Percentiles rank a stretch among this genome's conserved stretches.
Evolutionary conservation across 2,113 vertebrate genomes (phyloP).

Genomic region (Notechis scutatus): DNA sequence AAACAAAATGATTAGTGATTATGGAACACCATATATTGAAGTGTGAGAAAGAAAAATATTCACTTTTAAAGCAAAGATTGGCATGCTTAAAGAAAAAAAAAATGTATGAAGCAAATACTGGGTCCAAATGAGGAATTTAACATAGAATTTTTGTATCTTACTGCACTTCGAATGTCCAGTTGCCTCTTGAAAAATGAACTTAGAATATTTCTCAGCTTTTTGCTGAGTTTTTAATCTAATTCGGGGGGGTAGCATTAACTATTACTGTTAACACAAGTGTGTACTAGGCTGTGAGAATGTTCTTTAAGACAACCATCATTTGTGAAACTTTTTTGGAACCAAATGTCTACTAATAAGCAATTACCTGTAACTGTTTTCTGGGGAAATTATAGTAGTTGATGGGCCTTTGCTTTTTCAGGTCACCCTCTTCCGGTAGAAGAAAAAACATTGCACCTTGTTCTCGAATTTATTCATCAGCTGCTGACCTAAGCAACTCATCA

Average conservation of each 20-base stretch:
- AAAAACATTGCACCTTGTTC: neutral
- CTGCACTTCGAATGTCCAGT: neutral
- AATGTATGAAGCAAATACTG: neutral
- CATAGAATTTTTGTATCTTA: neutral
- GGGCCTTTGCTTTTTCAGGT: constrained; percentile 31
- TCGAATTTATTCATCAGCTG: neutral
- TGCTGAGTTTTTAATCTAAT: neutral
- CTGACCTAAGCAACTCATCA: neutral
- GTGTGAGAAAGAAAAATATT: neutral
- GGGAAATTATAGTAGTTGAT: neutral
- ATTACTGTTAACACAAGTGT: neutral
- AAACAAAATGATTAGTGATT: neutral
- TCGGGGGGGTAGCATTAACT: neutral
- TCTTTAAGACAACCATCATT: neutral
- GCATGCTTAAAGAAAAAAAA: neutral
- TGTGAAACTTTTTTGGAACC: neutral
- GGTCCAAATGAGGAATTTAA: neutral
- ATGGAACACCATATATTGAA: neutral
- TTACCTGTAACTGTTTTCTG: neutral
- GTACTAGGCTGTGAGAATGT: neutral
- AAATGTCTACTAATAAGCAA: neutral
- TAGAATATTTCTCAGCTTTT: neutral
- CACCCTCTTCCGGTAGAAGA: constrained; percentile 36
- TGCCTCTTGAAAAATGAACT: neutral
- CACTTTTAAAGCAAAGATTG: neutral